A percentile compares a stretch with the other conserved stretches of the same genome.
Evolutionary conservation across 2,888 invertebrate genomes (phyloP).

Genomic region (Cacoxenus indagator): DNA sequence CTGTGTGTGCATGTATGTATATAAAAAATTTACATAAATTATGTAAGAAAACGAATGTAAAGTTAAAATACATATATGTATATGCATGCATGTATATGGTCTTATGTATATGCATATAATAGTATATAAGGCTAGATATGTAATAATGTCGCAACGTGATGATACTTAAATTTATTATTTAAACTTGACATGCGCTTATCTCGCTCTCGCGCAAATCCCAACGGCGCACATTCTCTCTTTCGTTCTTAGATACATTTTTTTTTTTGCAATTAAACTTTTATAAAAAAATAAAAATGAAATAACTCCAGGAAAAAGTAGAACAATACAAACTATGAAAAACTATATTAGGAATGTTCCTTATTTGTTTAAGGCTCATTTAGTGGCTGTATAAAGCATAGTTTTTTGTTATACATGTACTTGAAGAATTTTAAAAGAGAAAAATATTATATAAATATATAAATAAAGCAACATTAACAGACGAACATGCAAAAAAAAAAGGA

Average conservation of each 20-base stretch:
- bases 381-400: background rate
- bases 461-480: background rate
- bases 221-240: background rate
- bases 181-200: too few relatives aligned
- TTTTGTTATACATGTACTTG: background rate
- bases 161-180: background rate
- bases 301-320: background rate
- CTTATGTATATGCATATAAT: too few relatives aligned
- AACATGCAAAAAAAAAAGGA: background rate
- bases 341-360: background rate
- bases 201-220: background rate
- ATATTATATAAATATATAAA: background rate
- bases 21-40: background rate
- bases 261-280: background rate
- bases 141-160: constrained; percentile 5
- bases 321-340: background rate
- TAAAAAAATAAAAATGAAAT: background rate
- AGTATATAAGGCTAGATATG: background rate
- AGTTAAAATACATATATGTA: background rate
- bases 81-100: too few relatives aligned
- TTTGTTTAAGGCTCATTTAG: background rate
- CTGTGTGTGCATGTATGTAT: background rate
- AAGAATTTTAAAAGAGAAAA: background rate
- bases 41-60: background rate
- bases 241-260: background rate